These are phyloP conservation scores for Darevskia mixta DNA, from an alignment of 2,797 vertebrate species.

Conservation along the genomic window DNA sequence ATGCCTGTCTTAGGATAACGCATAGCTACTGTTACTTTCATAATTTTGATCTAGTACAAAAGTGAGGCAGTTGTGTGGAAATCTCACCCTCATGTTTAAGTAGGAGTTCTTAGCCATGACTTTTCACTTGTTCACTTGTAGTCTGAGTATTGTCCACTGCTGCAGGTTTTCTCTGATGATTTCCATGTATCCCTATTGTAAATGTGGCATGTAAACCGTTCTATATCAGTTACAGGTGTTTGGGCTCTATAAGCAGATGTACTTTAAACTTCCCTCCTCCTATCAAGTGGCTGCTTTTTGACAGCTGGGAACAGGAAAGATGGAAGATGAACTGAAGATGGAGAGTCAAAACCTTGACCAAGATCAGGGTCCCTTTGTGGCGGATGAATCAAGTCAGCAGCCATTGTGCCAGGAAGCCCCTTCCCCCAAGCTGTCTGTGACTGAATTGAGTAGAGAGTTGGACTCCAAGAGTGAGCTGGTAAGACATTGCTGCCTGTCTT, in stretches of 20 bases:
- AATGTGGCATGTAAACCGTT: neutral
- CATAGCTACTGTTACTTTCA: neutral
- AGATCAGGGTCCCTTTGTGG: conserved; percentile 55
- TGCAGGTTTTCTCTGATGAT: neutral
- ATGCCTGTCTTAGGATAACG: neutral
- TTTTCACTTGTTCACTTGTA: neutral
- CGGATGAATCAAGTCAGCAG: conserved; percentile 70
- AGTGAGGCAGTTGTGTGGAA: neutral
- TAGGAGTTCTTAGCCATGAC: neutral
- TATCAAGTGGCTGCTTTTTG: neutral
- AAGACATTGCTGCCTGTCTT: conserved; percentile 28
- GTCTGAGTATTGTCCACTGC: neutral
- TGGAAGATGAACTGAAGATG: conserved; percentile 60
- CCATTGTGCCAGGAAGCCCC: conserved; percentile 60
- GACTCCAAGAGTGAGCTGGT: conserved; percentile 80
- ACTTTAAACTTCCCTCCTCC: neutral
- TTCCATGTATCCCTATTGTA: neutral
- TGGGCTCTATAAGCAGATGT: neutral
- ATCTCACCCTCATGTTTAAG: neutral
- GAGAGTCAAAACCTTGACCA: conserved; percentile 63
- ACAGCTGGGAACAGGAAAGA: neutral
- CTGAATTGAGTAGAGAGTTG: conserved; percentile 81
- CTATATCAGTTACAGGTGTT: neutral
- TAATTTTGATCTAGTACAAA: neutral
- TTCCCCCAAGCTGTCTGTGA: conserved; percentile 70